phyloP scores from a whole-genome alignment of 2,113 vertebrate genomes.

The Nothocercus julius region DNA sequence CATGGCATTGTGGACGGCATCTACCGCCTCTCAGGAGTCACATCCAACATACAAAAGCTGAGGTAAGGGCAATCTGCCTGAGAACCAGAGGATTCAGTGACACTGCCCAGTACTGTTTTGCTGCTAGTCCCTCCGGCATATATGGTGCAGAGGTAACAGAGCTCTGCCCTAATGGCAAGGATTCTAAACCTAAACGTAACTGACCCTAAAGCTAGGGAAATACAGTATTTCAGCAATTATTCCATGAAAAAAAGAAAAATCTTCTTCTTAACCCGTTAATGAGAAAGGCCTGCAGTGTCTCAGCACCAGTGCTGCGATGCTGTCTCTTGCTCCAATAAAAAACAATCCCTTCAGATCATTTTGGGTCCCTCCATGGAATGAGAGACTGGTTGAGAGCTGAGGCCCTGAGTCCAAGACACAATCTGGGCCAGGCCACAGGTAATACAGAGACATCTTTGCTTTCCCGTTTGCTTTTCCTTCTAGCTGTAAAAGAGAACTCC shows the following conservation, averaged over 20 bases:
- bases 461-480: slow-evolving; percentile 12
- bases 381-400: not conserved
- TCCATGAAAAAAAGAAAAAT: not conserved
- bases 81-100: not conserved
- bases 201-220: not conserved
- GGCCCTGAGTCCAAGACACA: not conserved
- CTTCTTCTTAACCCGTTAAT: not conserved
- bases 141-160: not conserved
- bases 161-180: not conserved
- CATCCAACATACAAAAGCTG: slow-evolving; percentile 96
- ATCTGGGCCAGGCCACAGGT: not conserved
- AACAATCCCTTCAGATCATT: not conserved
- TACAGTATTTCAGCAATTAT: not conserved
- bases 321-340: not conserved
- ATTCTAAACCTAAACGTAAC: not conserved
- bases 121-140: not conserved
- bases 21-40: slow-evolving; percentile 96
- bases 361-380: not conserved
- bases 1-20: slow-evolving; percentile 97
- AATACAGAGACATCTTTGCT: not conserved
- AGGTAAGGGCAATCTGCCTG: slow-evolving; percentile 74
- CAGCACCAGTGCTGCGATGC: not conserved
- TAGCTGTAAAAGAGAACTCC: not conserved
- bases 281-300: not conserved
- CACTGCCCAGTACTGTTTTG: accelerated